A percentile compares a stretch with the other conserved stretches of the same genome.
Evolutionary conservation across 2,888 invertebrate genomes (phyloP).

Genomic region (Xylota segnis): DNA sequence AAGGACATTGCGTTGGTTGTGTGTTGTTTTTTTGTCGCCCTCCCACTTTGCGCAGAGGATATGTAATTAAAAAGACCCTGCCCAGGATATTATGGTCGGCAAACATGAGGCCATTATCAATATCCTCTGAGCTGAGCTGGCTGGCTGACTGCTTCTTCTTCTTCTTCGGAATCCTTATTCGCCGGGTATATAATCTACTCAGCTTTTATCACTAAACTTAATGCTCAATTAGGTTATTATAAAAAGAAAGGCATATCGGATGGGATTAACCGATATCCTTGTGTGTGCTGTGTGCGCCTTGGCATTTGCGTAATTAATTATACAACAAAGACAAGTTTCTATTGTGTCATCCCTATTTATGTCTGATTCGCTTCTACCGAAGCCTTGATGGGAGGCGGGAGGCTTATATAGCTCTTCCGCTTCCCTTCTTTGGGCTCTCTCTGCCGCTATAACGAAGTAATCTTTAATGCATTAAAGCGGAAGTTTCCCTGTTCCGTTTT

Average conservation of each 20-base stretch:
- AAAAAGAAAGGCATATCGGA: constrained; percentile 69
- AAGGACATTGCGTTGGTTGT: constrained; percentile 17
- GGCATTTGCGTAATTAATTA: constrained; percentile 74
- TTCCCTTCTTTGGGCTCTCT: constrained; percentile 3
- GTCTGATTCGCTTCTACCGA: constrained; percentile 54
- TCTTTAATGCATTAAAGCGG: constrained; percentile 68
- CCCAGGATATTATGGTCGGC: constrained; percentile 70
- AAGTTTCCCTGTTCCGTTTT: constrained; percentile 33
- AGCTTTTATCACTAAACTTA: constrained; percentile 76
- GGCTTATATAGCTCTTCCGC: constrained; percentile 24
- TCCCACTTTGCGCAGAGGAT: constrained; percentile 28
- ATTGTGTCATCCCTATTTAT: constrained; percentile 72
- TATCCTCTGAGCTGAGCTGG: constrained; percentile 64
- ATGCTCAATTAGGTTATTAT: constrained; percentile 76
- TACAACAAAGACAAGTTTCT: constrained; percentile 74
- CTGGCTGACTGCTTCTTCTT: no score
- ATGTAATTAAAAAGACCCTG: constrained; percentile 69
- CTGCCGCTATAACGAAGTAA: constrained; percentile 32
- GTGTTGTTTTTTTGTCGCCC: background rate
- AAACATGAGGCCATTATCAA: constrained; percentile 75
- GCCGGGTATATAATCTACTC: constrained; percentile 67
- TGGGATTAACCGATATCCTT: constrained; percentile 72
- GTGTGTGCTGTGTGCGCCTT: constrained; percentile 41
- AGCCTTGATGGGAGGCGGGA: no score
- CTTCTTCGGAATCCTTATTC: constrained; percentile 45